Conservation (phyloP, 2,113 vertebrate species). For the Ophthalmotilapia sp. region DNA sequence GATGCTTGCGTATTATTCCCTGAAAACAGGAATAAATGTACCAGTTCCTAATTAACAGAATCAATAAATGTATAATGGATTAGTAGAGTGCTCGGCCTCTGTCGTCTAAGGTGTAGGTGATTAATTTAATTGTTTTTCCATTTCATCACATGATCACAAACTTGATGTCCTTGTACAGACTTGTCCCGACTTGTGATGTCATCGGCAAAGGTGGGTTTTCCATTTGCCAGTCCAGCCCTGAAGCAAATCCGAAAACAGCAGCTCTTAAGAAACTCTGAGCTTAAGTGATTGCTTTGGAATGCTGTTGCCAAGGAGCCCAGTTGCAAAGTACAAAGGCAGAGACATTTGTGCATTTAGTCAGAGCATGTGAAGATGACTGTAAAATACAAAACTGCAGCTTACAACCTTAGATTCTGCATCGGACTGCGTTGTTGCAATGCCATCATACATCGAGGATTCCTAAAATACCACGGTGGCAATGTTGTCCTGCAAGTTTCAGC, state of each 20-base stretch:
- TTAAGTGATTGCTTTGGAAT: conserved; percentile 62
- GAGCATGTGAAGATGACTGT: not conserved
- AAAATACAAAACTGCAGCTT: not conserved
- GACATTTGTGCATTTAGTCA: not conserved
- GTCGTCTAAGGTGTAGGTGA: not conserved
- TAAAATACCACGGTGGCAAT: conserved; percentile 29
- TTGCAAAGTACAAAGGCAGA: conserved; percentile 6
- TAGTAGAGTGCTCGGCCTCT: not conserved
- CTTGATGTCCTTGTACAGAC: not conserved
- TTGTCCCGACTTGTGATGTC: not conserved
- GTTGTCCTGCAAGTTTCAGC: conserved; percentile 42
- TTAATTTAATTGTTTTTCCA: not conserved
- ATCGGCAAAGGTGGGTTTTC: not conserved
- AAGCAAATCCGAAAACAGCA: conserved; percentile 43
- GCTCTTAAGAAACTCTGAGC: conserved; percentile 48
- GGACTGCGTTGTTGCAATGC: not conserved
- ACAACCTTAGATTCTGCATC: not conserved
- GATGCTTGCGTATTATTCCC: not conserved
- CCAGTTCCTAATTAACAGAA: not conserved
- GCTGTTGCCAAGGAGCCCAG: conserved; percentile 42
- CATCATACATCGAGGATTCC: conserved; percentile 6
- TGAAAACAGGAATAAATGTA: not conserved
- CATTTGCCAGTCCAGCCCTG: not conserved
- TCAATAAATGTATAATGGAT: not conserved
- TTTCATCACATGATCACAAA: not conserved